phyloP scores from a whole-genome alignment of 2,113 vertebrate genomes.

The Synchiropus splendidus region DNA sequence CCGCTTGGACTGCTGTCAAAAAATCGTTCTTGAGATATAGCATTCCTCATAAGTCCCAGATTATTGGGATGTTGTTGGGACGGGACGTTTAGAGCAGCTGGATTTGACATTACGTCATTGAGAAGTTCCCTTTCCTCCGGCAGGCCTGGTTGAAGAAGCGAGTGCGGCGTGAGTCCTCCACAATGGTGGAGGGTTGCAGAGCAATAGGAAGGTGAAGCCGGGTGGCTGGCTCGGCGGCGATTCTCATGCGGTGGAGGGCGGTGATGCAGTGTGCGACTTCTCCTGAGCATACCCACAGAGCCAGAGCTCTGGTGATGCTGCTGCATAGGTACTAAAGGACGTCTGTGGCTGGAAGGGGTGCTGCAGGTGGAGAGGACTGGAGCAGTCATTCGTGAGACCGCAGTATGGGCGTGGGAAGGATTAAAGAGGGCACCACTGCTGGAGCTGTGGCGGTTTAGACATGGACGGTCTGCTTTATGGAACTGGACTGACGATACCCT shows the following conservation, averaged over 20 bases:
- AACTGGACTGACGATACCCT: constrained; percentile 65
- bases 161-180: constrained; percentile 18
- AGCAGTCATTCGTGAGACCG: constrained; percentile 31
- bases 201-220: constrained; percentile 60
- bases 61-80: constrained; percentile 38
- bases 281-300: constrained; percentile 57
- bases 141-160: constrained; percentile 29
- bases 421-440: constrained; percentile 63
- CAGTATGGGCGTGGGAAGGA: constrained; percentile 38
- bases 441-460: constrained; percentile 64
- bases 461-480: constrained; percentile 58
- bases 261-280: constrained; percentile 66
- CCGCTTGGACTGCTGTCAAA: constrained; percentile 29
- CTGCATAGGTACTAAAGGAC: constrained; percentile 33
- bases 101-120: constrained; percentile 24
- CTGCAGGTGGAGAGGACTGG: constrained; percentile 61
- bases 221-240: constrained; percentile 66
- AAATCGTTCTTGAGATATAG: constrained; percentile 29
- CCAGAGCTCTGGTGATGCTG: constrained; percentile 38
- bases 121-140: constrained; percentile 37
- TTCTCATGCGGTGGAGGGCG: constrained; percentile 54
- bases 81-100: constrained; percentile 20
- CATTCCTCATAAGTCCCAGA: constrained; percentile 37
- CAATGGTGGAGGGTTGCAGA: constrained; percentile 58
- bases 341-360: constrained; percentile 63